Evolutionary conservation across 2,888 invertebrate genomes (phyloP).

Genomic region (Steromphala cineraria): DNA sequence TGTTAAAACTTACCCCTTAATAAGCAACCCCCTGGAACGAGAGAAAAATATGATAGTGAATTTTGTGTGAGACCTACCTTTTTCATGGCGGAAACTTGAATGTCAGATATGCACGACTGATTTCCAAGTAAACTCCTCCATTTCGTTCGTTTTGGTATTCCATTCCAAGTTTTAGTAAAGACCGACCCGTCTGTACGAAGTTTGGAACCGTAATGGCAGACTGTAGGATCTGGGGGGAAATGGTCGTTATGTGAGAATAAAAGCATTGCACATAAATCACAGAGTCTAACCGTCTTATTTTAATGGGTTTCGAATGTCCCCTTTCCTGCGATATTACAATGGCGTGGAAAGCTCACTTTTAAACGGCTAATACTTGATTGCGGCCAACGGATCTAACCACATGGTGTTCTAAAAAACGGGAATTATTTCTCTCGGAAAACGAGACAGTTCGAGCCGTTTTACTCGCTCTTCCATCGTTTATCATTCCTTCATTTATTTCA

Average conservation of each 20-base stretch:
- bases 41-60: not conserved
- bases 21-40: not conserved
- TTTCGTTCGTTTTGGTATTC: not conserved
- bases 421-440: conserved; percentile 6
- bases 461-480: conserved; percentile 16
- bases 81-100: not conserved
- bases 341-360: conserved; percentile 10
- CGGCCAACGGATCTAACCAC: not conserved
- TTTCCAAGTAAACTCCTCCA: not conserved
- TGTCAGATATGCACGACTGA: not conserved
- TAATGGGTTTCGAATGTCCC: conserved; percentile 25
- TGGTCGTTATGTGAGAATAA: conserved; percentile 17
- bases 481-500: conserved; percentile 17
- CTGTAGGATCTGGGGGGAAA: not conserved
- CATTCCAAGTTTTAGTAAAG: conserved; percentile 9
- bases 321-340: conserved; percentile 17
- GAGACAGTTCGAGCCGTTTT: conserved; percentile 13
- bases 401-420: conserved; percentile 12
- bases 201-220: not conserved
- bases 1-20: not conserved
- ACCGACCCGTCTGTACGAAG: not conserved
- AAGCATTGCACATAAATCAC: conserved; percentile 23
- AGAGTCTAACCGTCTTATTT: conserved; percentile 16
- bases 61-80: not conserved
- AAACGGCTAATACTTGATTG: conserved; percentile 17